Percentiles rank a stretch among this genome's conserved stretches.
Evolutionary conservation across 2,888 invertebrate genomes (phyloP).

Genomic region (Tortricodes alternella): DNA sequence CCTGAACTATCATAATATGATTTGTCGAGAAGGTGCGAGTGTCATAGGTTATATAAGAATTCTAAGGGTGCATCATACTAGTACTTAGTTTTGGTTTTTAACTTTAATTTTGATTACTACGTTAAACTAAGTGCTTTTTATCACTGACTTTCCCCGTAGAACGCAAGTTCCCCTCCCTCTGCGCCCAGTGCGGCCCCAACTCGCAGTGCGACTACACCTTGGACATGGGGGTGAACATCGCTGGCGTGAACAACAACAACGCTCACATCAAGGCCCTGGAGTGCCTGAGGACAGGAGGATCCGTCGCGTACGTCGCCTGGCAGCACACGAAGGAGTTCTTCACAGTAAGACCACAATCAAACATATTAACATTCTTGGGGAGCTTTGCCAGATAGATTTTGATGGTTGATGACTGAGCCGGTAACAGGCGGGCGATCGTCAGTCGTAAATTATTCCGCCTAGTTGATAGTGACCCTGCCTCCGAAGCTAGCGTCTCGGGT

Average conservation of each 20-base stretch:
- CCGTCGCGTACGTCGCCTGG: constrained; percentile 84
- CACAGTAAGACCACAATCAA: constrained; percentile 56
- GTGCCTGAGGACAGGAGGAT: constrained; percentile 80
- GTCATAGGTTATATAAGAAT: no score
- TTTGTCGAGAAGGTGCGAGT: no score
- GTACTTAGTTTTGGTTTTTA: no score
- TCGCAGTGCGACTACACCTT: constrained; percentile 55
- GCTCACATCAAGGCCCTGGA: constrained; percentile 85
- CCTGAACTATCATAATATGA: no score
- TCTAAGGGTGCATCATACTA: no score
- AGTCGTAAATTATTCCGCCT: no score
- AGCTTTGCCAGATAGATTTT: no score
- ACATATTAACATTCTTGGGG: not conserved
- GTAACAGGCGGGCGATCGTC: no score
- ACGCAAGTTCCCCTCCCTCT: constrained; percentile 77
- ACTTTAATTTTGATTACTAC: no score
- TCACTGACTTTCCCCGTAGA: constrained; percentile 62
- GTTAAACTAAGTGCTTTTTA: not conserved
- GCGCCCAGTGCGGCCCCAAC: constrained; percentile 78
- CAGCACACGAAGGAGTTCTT: constrained; percentile 76
- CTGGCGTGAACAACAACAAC: constrained; percentile 61
- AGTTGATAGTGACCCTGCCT: no score
- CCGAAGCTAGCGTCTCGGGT: no score
- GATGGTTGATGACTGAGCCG: no score
- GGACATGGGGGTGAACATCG: constrained; percentile 51